Base-by-base conservation (phyloP, 2,113 vertebrate species). In the Tetraodon nigroviridis region DNA sequence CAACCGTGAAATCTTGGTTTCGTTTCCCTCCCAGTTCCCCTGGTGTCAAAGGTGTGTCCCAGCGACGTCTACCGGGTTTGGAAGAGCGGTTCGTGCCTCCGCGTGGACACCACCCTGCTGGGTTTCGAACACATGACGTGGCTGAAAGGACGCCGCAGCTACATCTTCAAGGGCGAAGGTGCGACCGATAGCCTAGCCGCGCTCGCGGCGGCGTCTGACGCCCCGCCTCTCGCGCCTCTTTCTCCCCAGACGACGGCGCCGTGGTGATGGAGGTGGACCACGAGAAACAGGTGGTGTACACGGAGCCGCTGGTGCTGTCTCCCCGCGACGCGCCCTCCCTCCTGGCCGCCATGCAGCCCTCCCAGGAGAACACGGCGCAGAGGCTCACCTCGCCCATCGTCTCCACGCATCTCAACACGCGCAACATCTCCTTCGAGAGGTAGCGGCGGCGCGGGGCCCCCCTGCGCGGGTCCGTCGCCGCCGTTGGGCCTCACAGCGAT, bases 201-300 rank as follows among this genome's bases (percentile, higher is more conserved):
- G 14, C 22, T 3, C 24, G 22, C 7, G 5, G 2, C 44, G 4
- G 15, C 16, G 44, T 46, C 14, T 16, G 15, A 46, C 44, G 44
- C 16, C 44, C 16, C 16, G 44, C 16, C 27, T 22, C 7, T 15
- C 14, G 13, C 48, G 37, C 16, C 3, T 17, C 13, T 5, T 52
- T 16, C 6, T 32, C 22, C 42, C 18, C 67, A 97, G 95, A 96
- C 0, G 91, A 92, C 0, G 95, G 95, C 5, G 95, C 95, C 0
- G 88, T 96, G 83, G 95, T 98, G 78, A 96, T 98, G 95, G 95
- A 98, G 81, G 94, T 98, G 55, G 95, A 98, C 87, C 95, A 97
- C 0, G 95, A 97, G 88, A 94, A 93, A 87, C 94, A 95, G 84
- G 92, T 97, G 82, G 95, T 98, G 17, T 96, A 96, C 87, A 95